Evolutionary conservation across 2,113 vertebrate genomes (phyloP).

Genomic region (Caranx ignobilis): DNA sequence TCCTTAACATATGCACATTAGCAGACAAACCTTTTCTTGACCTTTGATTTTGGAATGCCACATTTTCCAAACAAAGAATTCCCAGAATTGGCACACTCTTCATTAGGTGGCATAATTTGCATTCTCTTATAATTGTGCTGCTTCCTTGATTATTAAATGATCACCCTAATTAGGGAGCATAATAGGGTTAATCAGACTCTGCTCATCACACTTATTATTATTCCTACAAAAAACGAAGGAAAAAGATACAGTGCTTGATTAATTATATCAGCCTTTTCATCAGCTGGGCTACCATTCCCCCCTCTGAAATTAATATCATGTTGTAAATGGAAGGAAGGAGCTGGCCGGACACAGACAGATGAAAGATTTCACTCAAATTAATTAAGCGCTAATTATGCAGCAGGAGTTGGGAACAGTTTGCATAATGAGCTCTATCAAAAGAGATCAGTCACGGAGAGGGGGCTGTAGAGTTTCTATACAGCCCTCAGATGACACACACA

Average conservation of each 20-base stretch:
- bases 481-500: conserved; percentile 76
- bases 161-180: conserved; percentile 93
- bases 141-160: conserved; percentile 95
- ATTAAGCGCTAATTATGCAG: conserved; percentile 91
- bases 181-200: conserved; percentile 92
- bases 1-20: conserved; percentile 46
- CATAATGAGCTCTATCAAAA: conserved; percentile 89
- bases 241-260: conserved; percentile 93
- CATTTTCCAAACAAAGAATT: conserved; percentile 84
- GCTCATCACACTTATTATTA: conserved; percentile 91
- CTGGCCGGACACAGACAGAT: conserved; percentile 91
- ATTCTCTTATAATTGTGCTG: conserved; percentile 86
- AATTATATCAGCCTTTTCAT: conserved; percentile 93
- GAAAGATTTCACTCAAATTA: conserved; percentile 95
- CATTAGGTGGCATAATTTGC: conserved; percentile 84
- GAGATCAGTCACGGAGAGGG: conserved; percentile 82
- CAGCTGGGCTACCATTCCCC: conserved; percentile 80
- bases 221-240: conserved; percentile 87
- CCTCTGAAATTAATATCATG: conserved; percentile 93
- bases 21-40: conserved; percentile 65
- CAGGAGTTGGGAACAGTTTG: conserved; percentile 88
- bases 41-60: conserved; percentile 78
- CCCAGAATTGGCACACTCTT: conserved; percentile 80
- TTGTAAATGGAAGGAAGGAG: conserved; percentile 95
- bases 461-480: conserved; percentile 79